A percentile compares a stretch with the other conserved stretches of the same genome.
Conservation (phyloP, 2,888 invertebrate species). For the Zygothrica quintamaculata region DNA sequence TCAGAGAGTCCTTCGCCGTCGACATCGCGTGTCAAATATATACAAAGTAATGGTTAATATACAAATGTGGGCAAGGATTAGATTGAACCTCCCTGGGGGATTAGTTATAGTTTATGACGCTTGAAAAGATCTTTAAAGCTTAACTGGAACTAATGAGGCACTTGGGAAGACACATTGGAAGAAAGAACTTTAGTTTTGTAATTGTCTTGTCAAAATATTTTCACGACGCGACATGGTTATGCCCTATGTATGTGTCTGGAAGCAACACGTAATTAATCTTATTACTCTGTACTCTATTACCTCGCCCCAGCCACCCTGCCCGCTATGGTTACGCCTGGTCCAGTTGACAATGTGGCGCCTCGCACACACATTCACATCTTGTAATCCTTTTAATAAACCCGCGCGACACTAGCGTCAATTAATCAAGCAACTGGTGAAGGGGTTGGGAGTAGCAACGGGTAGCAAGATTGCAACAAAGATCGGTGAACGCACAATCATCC, state of each 20-base stretch:
- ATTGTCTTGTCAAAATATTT: slow-evolving; percentile 68
- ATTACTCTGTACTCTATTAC: slow-evolving; percentile 45
- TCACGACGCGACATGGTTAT: slow-evolving; percentile 11
- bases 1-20: slow-evolving; percentile 4
- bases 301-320: slow-evolving; percentile 21
- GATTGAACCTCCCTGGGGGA: slow-evolving; percentile 6
- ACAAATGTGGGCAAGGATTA: slow-evolving; percentile 69
- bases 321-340: slow-evolving; percentile 24
- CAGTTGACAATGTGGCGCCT: slow-evolving; percentile 9
- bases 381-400: slow-evolving; percentile 76
- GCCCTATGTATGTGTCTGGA: slow-evolving; percentile 9
- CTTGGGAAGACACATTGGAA: slow-evolving; percentile 47
- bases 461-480: too few species aligned
- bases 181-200: slow-evolving; percentile 35
- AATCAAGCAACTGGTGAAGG: slow-evolving; percentile 60
- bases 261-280: slow-evolving; percentile 73
- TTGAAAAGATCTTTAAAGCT: slow-evolving; percentile 53
- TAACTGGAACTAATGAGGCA: slow-evolving; percentile 65
- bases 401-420: slow-evolving; percentile 74
- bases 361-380: slow-evolving; percentile 48
- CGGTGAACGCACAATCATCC: slow-evolving; percentile 21
- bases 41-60: slow-evolving; percentile 53
- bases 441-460: background rate
- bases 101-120: slow-evolving; percentile 29
- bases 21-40: slow-evolving; percentile 62